Conservation (phyloP, 2,113 vertebrate genomes). For the Pleuronectes platessa region DNA sequence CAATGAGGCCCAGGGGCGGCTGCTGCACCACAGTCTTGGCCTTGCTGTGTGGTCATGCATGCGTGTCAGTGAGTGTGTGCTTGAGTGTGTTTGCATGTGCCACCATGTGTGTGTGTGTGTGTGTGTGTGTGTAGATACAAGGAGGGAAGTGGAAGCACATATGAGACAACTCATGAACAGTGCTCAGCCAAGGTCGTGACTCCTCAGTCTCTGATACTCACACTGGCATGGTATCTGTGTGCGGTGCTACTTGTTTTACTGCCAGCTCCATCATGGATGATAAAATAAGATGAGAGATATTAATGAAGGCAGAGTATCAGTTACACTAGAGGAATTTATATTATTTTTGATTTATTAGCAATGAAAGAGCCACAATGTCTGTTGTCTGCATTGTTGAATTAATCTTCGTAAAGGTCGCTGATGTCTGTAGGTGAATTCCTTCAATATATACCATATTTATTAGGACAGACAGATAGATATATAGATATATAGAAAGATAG, state of each 20-base stretch:
- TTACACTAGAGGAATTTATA: conserved; percentile 18
- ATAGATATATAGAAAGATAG: no score
- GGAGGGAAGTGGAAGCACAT: conserved; percentile 47
- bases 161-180: conserved; percentile 53
- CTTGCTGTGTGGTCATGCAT: conserved; percentile 57
- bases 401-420: not conserved
- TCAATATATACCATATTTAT: not conserved
- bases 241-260: conserved; percentile 30
- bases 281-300: conserved; percentile 30
- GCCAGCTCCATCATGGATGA: conserved; percentile 36
- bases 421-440: not conserved
- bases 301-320: conserved; percentile 21
- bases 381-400: not conserved
- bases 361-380: conserved; percentile 6
- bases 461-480: not conserved
- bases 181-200: conserved; percentile 61
- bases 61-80: conserved; percentile 25
- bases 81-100: conserved; percentile 50
- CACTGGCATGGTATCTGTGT: conserved; percentile 32
- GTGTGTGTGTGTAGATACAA: conserved; percentile 41
- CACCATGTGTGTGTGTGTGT: conserved; percentile 38
- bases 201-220: conserved; percentile 49
- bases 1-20: conserved; percentile 70
- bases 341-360: conserved; percentile 22
- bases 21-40: conserved; percentile 43